These are phyloP conservation scores for Perca fluviatilis DNA, from an alignment of 2,113 vertebrate species.

Conservation along the genomic window DNA sequence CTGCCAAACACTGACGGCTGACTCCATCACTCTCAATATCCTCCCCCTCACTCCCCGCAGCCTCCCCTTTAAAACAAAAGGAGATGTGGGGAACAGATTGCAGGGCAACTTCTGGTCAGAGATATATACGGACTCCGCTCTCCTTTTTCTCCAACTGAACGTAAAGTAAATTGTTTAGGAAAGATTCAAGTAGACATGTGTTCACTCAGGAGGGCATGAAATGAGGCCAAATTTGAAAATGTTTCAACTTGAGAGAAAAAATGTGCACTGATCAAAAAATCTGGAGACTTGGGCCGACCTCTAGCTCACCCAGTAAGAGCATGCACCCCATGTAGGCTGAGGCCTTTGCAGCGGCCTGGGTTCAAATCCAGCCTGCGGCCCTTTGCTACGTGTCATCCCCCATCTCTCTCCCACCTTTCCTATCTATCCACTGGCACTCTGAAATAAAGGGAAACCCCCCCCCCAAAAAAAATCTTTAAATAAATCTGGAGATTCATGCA, in stretches of 20 bases:
- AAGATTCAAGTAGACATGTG: neutral
- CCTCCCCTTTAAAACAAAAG: conserved; percentile 12
- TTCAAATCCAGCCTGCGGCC: too few species aligned
- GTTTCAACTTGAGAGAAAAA: neutral
- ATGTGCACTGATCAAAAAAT: neutral
- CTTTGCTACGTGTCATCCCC: too few species aligned
- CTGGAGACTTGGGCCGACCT: neutral
- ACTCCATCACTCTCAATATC: conserved; percentile 42
- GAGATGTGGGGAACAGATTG: conserved; percentile 15
- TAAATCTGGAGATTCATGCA: neutral
- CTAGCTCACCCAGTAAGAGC: too few species aligned
- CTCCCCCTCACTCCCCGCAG: conserved; percentile 2
- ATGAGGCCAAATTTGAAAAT: neutral
- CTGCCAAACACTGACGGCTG: conserved; percentile 30
- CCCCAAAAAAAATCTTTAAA: too few species aligned
- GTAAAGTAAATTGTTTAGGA: neutral
- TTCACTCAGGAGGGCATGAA: neutral
- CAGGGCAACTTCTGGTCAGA: neutral
- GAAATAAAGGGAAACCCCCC: too few species aligned
- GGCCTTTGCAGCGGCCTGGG: too few species aligned
- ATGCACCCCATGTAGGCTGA: too few species aligned
- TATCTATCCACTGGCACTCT: too few species aligned
- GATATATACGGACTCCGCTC: neutral
- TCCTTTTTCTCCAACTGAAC: neutral
- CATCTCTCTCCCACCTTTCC: too few species aligned